A percentile compares a stretch with the other conserved stretches of the same genome.
Evolutionary conservation across 2,888 invertebrate genomes (phyloP).

Genomic region (Melinaea marsaeus): DNA sequence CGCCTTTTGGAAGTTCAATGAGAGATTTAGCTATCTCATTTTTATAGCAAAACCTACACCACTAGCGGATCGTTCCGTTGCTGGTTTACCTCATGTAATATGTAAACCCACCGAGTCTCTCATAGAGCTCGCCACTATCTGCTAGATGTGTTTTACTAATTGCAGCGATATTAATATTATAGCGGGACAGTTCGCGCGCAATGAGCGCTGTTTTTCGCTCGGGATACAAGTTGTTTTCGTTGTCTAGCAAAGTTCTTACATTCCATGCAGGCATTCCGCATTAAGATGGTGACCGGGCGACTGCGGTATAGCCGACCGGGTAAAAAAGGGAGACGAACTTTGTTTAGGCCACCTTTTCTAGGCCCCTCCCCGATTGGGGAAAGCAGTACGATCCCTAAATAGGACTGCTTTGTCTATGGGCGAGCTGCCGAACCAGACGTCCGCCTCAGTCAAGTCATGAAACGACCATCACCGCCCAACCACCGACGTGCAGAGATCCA

Average conservation of each 20-base stretch:
- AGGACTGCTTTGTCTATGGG: too few species aligned
- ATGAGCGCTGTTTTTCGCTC: conserved; percentile 14
- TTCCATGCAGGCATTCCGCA: too few species aligned
- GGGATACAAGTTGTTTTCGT: not conserved
- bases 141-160: conserved; percentile 19
- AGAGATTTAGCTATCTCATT: conserved; percentile 15
- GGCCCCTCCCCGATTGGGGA: not conserved
- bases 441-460: too few species aligned
- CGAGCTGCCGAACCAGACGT: too few species aligned
- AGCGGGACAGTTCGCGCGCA: conserved; percentile 4
- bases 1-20: conserved; percentile 20
- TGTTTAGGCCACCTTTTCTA: conserved; percentile 7
- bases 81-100: conserved; percentile 15
- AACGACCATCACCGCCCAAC: too few species aligned
- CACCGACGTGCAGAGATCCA: too few species aligned
- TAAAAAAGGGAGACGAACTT: conserved; percentile 8
- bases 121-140: conserved; percentile 13
- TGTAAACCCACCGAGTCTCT: conserved; percentile 16
- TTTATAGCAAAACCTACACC: conserved; percentile 15
- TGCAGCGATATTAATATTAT: conserved; percentile 18
- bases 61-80: conserved; percentile 3
- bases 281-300: too few species aligned
- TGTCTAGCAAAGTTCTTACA: too few species aligned
- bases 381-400: too few species aligned
- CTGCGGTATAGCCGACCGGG: not conserved